phyloP scores from a whole-genome alignment of 2,797 vertebrate species.

The Onychomys torridus region DNA sequence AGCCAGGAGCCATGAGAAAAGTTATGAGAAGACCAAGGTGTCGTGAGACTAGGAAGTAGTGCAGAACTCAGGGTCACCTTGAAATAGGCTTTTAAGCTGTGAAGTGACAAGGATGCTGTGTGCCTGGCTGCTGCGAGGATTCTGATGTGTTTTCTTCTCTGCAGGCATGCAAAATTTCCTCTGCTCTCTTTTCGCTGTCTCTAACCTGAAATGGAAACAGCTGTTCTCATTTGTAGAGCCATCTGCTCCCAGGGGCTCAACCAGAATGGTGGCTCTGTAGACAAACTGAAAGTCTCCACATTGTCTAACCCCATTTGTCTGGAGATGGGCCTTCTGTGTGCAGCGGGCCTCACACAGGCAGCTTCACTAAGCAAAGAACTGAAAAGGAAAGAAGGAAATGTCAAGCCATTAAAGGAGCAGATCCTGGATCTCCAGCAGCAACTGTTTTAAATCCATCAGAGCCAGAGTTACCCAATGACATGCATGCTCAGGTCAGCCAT shows the following conservation, averaged over 20 bases:
- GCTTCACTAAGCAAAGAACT: neutral
- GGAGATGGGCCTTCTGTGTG: neutral
- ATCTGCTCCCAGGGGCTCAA: conserved; percentile 30
- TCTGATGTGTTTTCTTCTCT: conserved; percentile 1
- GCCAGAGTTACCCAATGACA: neutral
- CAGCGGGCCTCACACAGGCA: neutral
- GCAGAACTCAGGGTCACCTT: neutral
- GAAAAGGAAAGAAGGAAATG: neutral
- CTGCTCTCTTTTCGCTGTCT: neutral
- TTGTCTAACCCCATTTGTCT: neutral
- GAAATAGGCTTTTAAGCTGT: neutral
- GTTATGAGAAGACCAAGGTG: neutral
- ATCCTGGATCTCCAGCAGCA: neutral
- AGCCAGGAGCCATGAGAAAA: neutral
- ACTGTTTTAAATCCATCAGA: conserved; percentile 1
- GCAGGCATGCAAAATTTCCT: neutral
- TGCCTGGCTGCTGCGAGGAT: neutral
- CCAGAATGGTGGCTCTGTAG: neutral
- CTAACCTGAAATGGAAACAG: conserved; percentile 57
- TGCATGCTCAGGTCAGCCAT: neutral
- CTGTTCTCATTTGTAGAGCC: conserved; percentile 62
- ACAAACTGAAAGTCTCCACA: neutral
- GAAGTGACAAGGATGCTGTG: neutral
- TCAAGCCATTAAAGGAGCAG: neutral
- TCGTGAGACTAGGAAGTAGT: neutral